Conservation (phyloP, 2,888 invertebrate species). For the Formica aserva region DNA sequence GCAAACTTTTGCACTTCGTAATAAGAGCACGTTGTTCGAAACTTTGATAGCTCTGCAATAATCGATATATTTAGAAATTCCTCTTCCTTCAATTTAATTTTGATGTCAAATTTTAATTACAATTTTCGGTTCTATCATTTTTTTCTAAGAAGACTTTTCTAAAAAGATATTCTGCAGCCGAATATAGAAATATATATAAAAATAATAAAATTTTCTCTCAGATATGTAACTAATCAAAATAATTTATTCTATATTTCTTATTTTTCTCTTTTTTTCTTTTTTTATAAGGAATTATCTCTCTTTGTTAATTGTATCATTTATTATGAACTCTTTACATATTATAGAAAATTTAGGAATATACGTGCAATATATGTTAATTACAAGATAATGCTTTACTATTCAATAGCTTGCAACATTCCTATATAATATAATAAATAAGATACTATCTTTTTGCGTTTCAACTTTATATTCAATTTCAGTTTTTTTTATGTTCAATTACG, state of each 20-base stretch:
- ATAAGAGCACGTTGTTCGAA: background rate
- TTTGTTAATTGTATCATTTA: background rate
- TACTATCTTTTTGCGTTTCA: background rate
- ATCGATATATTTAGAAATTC: background rate
- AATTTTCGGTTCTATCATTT: background rate
- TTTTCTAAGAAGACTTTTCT: background rate
- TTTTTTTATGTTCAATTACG: background rate
- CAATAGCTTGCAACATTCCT: background rate
- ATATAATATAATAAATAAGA: background rate
- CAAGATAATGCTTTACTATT: background rate
- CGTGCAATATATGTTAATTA: background rate
- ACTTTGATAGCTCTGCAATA: background rate
- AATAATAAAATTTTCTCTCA: background rate
- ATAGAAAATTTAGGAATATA: background rate
- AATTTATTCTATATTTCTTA: background rate
- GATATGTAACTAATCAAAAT: background rate
- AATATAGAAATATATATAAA: background rate
- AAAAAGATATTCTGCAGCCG: background rate
- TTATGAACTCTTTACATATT: background rate
- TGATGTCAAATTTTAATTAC: background rate
- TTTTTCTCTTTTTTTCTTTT: background rate
- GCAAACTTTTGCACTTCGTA: constrained; percentile 2
- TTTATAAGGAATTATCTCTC: background rate
- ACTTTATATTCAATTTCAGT: background rate
- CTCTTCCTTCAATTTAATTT: background rate